phyloP scores from a whole-genome alignment of 2,797 vertebrate species.

The Amblyraja radiata region DNA sequence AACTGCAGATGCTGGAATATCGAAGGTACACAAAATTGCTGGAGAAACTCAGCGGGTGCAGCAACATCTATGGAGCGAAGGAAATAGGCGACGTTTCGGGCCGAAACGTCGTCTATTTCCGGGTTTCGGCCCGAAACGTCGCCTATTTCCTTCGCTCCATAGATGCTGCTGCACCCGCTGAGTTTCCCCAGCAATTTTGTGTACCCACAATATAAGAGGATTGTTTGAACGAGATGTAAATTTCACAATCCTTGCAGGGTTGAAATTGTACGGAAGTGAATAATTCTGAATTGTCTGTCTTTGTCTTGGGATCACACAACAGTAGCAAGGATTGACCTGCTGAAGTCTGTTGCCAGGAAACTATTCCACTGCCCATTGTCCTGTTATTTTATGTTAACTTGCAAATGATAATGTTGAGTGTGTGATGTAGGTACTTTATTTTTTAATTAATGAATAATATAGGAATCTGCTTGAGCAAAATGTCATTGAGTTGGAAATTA shows the following conservation, averaged over 20 bases:
- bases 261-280: neutral
- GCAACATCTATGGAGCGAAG: no score
- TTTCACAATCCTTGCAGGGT: neutral
- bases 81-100: no score
- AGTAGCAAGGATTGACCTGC: neutral
- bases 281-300: neutral
- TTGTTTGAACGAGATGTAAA: neutral
- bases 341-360: neutral
- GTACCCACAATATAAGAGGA: no score
- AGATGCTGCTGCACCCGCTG: no score
- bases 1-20: no score
- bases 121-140: no score
- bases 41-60: no score
- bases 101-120: no score
- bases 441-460: slow-evolving; percentile 30
- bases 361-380: neutral
- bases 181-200: no score
- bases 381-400: neutral
- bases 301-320: neutral
- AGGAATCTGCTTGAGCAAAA: slow-evolving; percentile 22
- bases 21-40: no score
- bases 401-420: slow-evolving; percentile 11
- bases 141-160: no score
- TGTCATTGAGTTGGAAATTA: slow-evolving; percentile 34
- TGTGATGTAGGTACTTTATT: slow-evolving; percentile 14